Percentiles rank a stretch among this genome's conserved stretches.
Conservation (phyloP, 2,797 vertebrate species). For the Notamacropus eugenii region DNA sequence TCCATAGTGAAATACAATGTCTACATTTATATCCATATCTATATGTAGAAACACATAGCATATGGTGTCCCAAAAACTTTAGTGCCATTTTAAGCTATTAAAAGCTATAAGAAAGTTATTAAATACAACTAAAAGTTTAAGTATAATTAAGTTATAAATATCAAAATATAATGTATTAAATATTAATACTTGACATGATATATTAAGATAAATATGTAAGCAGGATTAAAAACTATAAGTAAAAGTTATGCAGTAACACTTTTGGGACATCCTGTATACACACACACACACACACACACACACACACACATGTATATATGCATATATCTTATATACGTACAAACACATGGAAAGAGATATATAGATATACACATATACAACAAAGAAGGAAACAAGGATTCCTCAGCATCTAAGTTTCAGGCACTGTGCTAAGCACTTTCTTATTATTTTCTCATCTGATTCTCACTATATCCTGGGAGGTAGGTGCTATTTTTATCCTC, state of each 20-base stretch:
- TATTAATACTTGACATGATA: neutral
- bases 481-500: neutral
- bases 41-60: neutral
- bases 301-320: too few relatives aligned
- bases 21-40: neutral
- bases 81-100: neutral
- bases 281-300: too few relatives aligned
- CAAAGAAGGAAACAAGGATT: neutral
- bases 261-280: neutral
- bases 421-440: too few relatives aligned
- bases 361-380: neutral
- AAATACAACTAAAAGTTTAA: too few relatives aligned
- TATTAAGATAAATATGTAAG: neutral
- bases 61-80: neutral
- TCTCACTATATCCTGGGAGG: neutral
- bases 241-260: neutral
- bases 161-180: neutral
- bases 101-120: neutral
- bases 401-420: neutral
- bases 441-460: neutral
- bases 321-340: too few relatives aligned
- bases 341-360: neutral
- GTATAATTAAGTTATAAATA: neutral
- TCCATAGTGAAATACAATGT: neutral
- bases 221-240: neutral